Conservation (phyloP, 2,113 vertebrate genomes). For the Pristiophorus japonicus region DNA sequence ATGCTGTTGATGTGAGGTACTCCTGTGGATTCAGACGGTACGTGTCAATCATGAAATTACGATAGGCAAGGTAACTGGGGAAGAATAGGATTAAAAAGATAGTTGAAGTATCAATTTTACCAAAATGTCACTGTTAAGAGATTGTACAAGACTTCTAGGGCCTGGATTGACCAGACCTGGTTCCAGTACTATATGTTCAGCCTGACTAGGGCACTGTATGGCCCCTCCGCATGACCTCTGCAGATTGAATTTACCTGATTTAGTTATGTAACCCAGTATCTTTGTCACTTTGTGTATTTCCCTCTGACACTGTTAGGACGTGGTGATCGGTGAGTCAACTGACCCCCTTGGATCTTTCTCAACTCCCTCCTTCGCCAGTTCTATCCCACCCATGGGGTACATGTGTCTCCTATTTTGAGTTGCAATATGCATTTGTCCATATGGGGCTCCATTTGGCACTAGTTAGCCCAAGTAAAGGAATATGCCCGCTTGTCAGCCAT, state of each 20-base stretch:
- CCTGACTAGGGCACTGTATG: not conserved
- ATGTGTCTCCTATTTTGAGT: not conserved
- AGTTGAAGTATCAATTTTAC: conserved; percentile 26
- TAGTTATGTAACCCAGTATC: not conserved
- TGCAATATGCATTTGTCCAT: not conserved
- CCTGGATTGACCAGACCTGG: not conserved
- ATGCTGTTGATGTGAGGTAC: conserved; percentile 90
- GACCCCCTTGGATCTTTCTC: not conserved
- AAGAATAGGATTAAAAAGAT: conserved; percentile 34
- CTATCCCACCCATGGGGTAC: not conserved
- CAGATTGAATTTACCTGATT: not conserved
- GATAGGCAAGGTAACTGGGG: conserved; percentile 83
- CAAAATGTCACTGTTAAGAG: not conserved
- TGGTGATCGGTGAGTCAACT: not conserved
- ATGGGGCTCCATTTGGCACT: not conserved
- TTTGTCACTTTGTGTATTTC: not conserved
- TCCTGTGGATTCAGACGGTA: conserved; percentile 95
- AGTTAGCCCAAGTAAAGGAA: not conserved
- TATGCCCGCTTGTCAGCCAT: not conserved
- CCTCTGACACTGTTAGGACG: not conserved
- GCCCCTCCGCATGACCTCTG: too few species aligned
- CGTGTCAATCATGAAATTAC: conserved; percentile 99
- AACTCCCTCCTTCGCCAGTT: not conserved
- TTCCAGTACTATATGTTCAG: not conserved
- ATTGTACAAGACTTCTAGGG: not conserved